Percentiles rank a stretch among this genome's conserved stretches.
These are phyloP conservation scores for Microdon myrmicae DNA, from an alignment of 2,888 invertebrate species.

Conservation along the genomic window DNA sequence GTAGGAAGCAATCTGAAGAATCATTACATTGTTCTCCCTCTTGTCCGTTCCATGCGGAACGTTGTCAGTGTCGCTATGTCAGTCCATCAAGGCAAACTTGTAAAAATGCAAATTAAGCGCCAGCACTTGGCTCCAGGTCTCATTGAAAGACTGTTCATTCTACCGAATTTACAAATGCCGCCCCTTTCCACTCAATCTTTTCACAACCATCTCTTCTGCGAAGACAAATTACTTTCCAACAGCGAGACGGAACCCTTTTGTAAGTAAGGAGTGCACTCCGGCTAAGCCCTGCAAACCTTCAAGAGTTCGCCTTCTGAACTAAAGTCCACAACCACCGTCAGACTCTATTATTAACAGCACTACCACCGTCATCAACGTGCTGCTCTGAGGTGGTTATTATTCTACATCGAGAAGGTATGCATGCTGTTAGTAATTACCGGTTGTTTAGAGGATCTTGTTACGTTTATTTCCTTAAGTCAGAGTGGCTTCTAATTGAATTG, in stretches of 20 bases:
- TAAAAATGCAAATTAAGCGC: constrained; percentile 37
- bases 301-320: constrained; percentile 2
- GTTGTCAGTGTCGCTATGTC: too few species aligned
- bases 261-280: too few species aligned
- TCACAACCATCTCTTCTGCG: constrained; percentile 22
- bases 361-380: constrained; percentile 31
- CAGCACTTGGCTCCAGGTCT: constrained; percentile 24
- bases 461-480: neutral
- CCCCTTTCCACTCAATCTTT: constrained; percentile 39
- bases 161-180: constrained; percentile 27
- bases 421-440: constrained; percentile 57
- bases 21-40: too few species aligned
- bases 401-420: constrained; percentile 18
- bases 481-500: constrained; percentile 23
- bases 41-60: too few species aligned
- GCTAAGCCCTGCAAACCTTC: too few species aligned
- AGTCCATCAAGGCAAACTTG: too few species aligned
- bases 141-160: constrained; percentile 31
- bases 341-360: constrained; percentile 43
- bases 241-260: constrained; percentile 29
- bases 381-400: constrained; percentile 27
- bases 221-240: constrained; percentile 40
- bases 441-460: constrained; percentile 52
- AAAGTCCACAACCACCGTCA: constrained; percentile 7
- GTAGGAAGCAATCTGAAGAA: too few species aligned